Evolutionary conservation across 2,888 invertebrate species (phyloP).

Genomic region (Plebejus argus): DNA sequence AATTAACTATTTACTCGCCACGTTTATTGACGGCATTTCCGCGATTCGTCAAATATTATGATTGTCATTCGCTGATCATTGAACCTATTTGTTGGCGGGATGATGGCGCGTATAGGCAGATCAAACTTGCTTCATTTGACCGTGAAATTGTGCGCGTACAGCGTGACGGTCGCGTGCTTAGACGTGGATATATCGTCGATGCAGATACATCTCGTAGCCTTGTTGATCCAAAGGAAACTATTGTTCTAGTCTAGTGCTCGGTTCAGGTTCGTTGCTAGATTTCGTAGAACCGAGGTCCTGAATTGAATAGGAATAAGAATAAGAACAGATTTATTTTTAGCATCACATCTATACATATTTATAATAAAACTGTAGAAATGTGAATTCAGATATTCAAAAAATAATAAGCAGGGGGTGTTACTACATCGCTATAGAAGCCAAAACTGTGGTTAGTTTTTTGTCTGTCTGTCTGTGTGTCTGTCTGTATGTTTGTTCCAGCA

Average conservation of each 20-base stretch:
- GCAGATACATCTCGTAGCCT: constrained; percentile 24
- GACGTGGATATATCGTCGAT: constrained; percentile 47
- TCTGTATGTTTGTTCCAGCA: too few relatives aligned
- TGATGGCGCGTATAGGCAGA: constrained; percentile 62
- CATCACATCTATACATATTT: too few relatives aligned
- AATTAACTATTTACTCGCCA: not conserved
- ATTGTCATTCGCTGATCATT: constrained; percentile 51
- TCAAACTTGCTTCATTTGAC: constrained; percentile 70
- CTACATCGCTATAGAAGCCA: too few relatives aligned
- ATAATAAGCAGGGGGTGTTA: too few relatives aligned
- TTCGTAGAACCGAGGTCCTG: not conserved
- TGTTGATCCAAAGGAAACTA: constrained; percentile 3
- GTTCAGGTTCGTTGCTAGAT: constrained; percentile 11
- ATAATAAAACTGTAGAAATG: too few relatives aligned
- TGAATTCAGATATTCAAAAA: too few relatives aligned
- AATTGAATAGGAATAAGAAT: too few relatives aligned
- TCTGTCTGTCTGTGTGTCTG: too few relatives aligned
- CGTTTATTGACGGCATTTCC: not conserved
- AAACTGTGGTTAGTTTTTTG: too few relatives aligned
- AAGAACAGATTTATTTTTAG: too few relatives aligned
- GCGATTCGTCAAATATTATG: constrained; percentile 15
- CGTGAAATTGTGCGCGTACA: constrained; percentile 70
- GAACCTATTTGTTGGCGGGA: constrained; percentile 59
- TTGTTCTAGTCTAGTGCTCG: constrained; percentile 28
- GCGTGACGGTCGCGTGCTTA: constrained; percentile 64